Conservation (phyloP, 1,140 invertebrate genomes). For the Diabrotica undecimpunctata region DNA sequence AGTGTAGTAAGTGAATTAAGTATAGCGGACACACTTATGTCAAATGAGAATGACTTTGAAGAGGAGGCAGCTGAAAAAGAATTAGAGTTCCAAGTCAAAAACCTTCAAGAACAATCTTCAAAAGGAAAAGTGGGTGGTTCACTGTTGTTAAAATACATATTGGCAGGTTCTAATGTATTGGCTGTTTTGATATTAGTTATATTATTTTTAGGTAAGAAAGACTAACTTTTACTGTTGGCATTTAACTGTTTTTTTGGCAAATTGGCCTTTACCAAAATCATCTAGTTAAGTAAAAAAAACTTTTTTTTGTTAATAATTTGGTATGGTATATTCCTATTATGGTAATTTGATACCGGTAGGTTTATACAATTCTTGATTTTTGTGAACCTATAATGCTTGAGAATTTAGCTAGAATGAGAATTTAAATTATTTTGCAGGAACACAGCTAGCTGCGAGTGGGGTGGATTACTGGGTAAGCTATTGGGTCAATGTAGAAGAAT, state of each 20-base stretch:
- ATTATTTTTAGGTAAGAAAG: too few relatives aligned
- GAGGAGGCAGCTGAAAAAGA: constrained; percentile 28
- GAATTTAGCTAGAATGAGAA: too few relatives aligned
- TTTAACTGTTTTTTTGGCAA: too few relatives aligned
- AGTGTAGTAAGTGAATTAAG: constrained; percentile 41
- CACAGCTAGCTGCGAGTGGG: constrained; percentile 56
- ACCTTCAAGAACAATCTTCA: constrained; percentile 40
- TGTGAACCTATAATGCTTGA: too few relatives aligned
- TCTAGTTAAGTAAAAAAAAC: too few relatives aligned
- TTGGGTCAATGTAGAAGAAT: constrained; percentile 56
- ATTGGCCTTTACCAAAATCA: too few relatives aligned
- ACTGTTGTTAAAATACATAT: constrained; percentile 57
- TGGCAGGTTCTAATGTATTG: constrained; percentile 59
- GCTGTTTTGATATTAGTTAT: constrained; percentile 47
- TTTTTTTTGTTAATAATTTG: too few relatives aligned
- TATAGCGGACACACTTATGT: constrained; percentile 38
- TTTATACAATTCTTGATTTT: too few relatives aligned
- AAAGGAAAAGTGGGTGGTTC: constrained; percentile 41
- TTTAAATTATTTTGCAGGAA: too few relatives aligned
- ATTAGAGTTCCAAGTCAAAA: constrained; percentile 28
- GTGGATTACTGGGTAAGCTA: constrained; percentile 76
- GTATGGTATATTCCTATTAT: too few relatives aligned
- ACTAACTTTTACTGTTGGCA: too few relatives aligned
- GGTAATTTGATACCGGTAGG: too few relatives aligned
- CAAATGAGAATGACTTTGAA: constrained; percentile 34